Evolutionary conservation across 2,888 invertebrate species (phyloP), one percentile per base, ranked within the genome.

Genomic region (Philonicus albiceps): DNA sequence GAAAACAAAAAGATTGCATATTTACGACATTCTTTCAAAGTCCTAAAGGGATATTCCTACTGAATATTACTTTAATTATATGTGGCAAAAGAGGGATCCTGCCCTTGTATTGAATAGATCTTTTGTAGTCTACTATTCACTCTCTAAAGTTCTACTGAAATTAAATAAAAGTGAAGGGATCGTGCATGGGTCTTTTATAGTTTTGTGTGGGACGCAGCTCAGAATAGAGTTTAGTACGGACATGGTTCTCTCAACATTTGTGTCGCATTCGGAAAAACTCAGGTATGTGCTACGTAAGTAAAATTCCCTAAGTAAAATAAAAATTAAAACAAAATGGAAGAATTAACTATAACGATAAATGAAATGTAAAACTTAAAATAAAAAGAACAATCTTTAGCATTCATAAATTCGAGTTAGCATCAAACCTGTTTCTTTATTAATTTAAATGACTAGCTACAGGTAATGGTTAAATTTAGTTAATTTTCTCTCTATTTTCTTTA

Each of bases 1-100:
- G 43, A 86, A 76, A 78, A 76, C 43, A 49, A 49, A 49, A 43
- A 49, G 6, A n/a, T n/a, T 49, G 49, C 11, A 22, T 64, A 64
- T 64, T 64, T 22, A 64, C 27, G 64, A 22, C 64, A 64, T 64
- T 19, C 53, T 72, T 74, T 81, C 40, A 72, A 86, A 72, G 11
- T n/a, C 72, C 86, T 80, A 81, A 31, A 72, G 11, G 86, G 49
- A 78, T 86, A 86, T 43, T 87, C 87, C 86, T 85, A 86, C 74
- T 80, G 80, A 86, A 86, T 85, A 87, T 87, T 86, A 55, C 75
- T 76, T 34, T 37, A 87, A 31, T 34, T 86, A 86, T 87, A 88
- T 88, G 85, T 88, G 86, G 88, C 87, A 88, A 87, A 87, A 87
- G 75, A 86, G 88, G 88, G 88, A 87, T 88, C 88, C 88, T 87